A percentile compares a stretch with the other conserved stretches of the same genome.
These are phyloP conservation scores for western clawed frog (Xenopus tropicalis) DNA, from an alignment of 2,113 vertebrate genomes.

Conservation along the genomic window UCB_Xtro_10.0 CM004446.2:63632001-63632500, in stretches of 20 bases:
- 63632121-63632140: background rate
- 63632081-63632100: background rate
- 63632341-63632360: too few relatives aligned
- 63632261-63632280: too few relatives aligned
- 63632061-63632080: constrained; percentile 8
- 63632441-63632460: too few relatives aligned
- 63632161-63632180: background rate
- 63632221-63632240: background rate
- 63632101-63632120: background rate
- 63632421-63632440: too few relatives aligned
- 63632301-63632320: too few relatives aligned
- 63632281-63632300: too few relatives aligned
- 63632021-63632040: background rate
- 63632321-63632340: too few relatives aligned
- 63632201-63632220: constrained; percentile 1
- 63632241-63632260: background rate
- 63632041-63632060: background rate
- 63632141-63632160: background rate
- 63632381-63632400: too few relatives aligned
- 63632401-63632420: too few relatives aligned
- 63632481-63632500: too few relatives aligned
- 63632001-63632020: background rate
- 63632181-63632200: background rate
- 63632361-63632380: too few relatives aligned
- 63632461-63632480: too few relatives aligned